Evolutionary conservation across 2,797 vertebrate genomes (phyloP).

Genomic region (Brachyrhaphis roseni): DNA sequence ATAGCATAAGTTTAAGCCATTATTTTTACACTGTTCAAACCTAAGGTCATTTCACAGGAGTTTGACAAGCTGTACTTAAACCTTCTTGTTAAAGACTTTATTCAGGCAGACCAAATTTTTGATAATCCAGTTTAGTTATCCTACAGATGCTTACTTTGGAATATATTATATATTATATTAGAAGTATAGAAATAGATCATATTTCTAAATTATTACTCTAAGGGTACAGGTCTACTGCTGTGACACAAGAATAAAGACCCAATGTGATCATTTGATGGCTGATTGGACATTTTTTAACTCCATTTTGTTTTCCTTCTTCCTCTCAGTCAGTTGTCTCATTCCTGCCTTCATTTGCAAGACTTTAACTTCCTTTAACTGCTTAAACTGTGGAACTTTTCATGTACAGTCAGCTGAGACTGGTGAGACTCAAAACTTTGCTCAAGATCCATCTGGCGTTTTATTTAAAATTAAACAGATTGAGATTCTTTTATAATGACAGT

Average conservation of each 20-base stretch:
- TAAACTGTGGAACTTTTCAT: no score
- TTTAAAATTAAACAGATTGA: no score
- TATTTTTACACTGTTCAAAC: not conserved
- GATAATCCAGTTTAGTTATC: not conserved
- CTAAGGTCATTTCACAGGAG: not conserved
- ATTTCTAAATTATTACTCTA: not conserved
- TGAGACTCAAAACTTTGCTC: no score
- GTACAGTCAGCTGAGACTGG: no score
- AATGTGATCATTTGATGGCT: not conserved
- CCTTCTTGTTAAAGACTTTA: not conserved
- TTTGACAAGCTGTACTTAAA: not conserved
- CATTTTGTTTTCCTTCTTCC: not conserved
- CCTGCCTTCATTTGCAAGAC: not conserved
- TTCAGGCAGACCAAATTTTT: not conserved
- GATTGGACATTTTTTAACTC: not conserved
- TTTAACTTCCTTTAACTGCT: not conserved
- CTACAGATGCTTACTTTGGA: not conserved
- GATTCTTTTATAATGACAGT: no score
- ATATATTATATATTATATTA: no score
- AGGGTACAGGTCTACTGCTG: not conserved
- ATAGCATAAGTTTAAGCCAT: not conserved
- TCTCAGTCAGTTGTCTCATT: not conserved
- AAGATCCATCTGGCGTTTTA: no score
- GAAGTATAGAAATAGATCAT: no score
- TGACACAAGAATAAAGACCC: not conserved